Conservation (phyloP, 1,140 invertebrate genomes). For the Plutomurus gul region DNA sequence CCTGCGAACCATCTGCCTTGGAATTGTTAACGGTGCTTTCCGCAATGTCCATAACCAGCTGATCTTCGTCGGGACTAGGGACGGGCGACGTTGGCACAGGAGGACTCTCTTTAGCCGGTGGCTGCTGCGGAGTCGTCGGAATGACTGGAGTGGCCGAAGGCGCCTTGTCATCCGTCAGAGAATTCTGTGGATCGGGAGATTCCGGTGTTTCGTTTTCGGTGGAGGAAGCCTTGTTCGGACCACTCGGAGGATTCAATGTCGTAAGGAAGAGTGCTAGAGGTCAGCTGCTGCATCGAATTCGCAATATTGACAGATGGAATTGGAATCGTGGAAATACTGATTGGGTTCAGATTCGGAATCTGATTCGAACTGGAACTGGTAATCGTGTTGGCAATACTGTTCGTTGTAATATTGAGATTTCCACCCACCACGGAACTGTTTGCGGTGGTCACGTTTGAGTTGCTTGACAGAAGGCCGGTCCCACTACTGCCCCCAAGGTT, state of each 20-base stretch:
- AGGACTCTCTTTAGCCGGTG: constrained; percentile 57
- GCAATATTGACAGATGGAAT: too few species aligned
- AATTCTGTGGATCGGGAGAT: constrained; percentile 44
- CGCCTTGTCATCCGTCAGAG: constrained; percentile 58
- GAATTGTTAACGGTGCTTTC: not conserved
- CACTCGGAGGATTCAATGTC: too few species aligned
- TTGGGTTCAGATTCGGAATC: too few species aligned
- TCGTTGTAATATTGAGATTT: too few species aligned
- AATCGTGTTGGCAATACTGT: not conserved
- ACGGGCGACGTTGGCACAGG: constrained; percentile 47
- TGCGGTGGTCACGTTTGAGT: too few species aligned
- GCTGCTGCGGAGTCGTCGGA: constrained; percentile 60
- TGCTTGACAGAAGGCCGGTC: too few species aligned
- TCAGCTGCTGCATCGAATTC: too few species aligned
- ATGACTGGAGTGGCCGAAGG: constrained; percentile 59
- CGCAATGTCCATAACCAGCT: constrained; percentile 33
- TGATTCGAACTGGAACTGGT: not conserved
- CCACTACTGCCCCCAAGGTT: too few species aligned
- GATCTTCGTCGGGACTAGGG: constrained; percentile 34
- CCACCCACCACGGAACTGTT: too few species aligned
- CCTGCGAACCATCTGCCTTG: not conserved
- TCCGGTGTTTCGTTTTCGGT: constrained; percentile 41
- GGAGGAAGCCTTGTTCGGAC: too few species aligned
- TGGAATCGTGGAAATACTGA: too few species aligned
- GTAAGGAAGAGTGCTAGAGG: too few species aligned